A percentile compares a stretch with the other conserved stretches of the same genome.
Conservation (phyloP, 2,888 invertebrate species). For the Aphrophora alni region DNA sequence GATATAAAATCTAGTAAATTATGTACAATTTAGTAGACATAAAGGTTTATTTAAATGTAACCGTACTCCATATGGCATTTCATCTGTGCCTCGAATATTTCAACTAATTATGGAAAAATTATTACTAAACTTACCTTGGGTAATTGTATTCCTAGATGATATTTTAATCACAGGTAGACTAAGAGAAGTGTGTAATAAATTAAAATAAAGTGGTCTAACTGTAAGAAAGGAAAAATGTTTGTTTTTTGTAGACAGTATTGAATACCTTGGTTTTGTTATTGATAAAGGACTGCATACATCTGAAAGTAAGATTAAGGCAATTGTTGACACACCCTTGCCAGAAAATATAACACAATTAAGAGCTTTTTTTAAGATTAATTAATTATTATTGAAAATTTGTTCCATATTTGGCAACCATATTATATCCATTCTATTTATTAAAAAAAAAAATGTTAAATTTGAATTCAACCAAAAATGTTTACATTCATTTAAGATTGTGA, state of each 20-base stretch:
- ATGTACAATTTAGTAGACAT: too few species aligned
- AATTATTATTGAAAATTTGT: slow-evolving; percentile 21
- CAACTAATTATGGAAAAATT: too few species aligned
- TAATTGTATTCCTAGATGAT: too few species aligned
- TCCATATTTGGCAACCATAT: too few species aligned
- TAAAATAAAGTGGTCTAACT: background rate
- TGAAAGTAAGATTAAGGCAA: background rate
- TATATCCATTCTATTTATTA: slow-evolving; percentile 3
- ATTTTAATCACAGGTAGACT: slow-evolving; percentile 50
- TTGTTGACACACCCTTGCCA: slow-evolving; percentile 15
- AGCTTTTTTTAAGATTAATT: slow-evolving; percentile 9
- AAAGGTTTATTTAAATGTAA: too few species aligned
- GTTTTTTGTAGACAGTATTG: background rate
- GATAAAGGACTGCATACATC: background rate
- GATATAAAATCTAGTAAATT: too few species aligned
- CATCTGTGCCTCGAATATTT: too few species aligned
- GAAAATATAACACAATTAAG: slow-evolving; percentile 8
- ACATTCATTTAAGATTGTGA: slow-evolving; percentile 29
- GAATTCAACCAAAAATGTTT: slow-evolving; percentile 20
- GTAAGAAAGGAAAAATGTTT: background rate
- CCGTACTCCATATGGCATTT: too few species aligned
- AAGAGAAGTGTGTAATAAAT: background rate
- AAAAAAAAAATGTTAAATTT: slow-evolving; percentile 32
- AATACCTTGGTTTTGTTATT: slow-evolving; percentile 2
- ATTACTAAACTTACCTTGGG: too few species aligned